phyloP scores from a whole-genome alignment of 1,140 invertebrate species.

The Drosophila gunungcola region DNA sequence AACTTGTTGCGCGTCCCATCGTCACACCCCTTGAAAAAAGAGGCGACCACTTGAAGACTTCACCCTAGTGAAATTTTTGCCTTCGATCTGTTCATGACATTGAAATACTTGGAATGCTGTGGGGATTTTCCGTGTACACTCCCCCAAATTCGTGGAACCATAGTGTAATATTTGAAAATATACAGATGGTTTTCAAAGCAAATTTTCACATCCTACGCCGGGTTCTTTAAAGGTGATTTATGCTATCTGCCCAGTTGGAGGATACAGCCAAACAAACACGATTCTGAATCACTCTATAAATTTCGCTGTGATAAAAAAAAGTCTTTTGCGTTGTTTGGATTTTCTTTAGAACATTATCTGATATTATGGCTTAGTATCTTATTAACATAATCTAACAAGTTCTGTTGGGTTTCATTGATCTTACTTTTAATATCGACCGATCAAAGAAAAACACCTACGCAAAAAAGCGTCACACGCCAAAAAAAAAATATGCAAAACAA shows the following conservation, averaged over 20 bases:
- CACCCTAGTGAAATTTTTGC: slow-evolving; percentile 49
- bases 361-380: neutral
- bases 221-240: slow-evolving; percentile 28
- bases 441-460: slow-evolving; percentile 44
- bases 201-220: slow-evolving; percentile 31
- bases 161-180: slow-evolving; percentile 61
- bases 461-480: slow-evolving; percentile 26
- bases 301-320: slow-evolving; percentile 28
- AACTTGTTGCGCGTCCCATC: slow-evolving; percentile 35
- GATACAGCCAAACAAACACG: slow-evolving; percentile 13
- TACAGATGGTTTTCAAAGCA: slow-evolving; percentile 32
- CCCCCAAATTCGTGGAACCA: slow-evolving; percentile 12
- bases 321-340: slow-evolving; percentile 25
- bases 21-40: slow-evolving; percentile 30
- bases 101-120: slow-evolving; percentile 48
- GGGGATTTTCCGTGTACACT: neutral
- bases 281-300: slow-evolving; percentile 19
- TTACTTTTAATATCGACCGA: slow-evolving; percentile 3
- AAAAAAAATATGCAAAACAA: neutral
- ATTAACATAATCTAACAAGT: slow-evolving; percentile 42
- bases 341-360: slow-evolving; percentile 25
- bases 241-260: slow-evolving; percentile 1
- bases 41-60: slow-evolving; percentile 42
- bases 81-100: slow-evolving; percentile 58
- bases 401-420: slow-evolving; percentile 13